These are phyloP conservation scores for Ptilonorhynchus violaceus DNA, from an alignment of 2,113 vertebrate genomes.

Conservation along the genomic window DNA sequence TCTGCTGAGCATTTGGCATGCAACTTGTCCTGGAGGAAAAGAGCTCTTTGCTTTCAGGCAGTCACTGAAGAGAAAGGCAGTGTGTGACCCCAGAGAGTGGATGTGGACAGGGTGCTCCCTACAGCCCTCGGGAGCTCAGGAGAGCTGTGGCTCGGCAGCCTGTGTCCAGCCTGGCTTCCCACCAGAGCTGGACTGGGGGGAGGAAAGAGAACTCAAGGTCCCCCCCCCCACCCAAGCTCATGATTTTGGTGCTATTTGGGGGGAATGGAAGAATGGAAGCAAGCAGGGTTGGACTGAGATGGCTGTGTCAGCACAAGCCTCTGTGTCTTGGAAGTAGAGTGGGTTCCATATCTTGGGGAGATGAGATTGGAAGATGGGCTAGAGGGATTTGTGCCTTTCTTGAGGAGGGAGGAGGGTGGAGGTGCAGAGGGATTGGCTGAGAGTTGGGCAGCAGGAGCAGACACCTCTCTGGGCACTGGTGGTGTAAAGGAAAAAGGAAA, in stretches of 20 bases:
- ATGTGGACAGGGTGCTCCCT: not conserved
- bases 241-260: not conserved
- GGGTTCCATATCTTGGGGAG: not conserved
- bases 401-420: not conserved
- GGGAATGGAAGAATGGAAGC: not conserved
- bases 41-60: not conserved
- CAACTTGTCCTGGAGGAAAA: not conserved
- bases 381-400: not conserved
- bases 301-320: not conserved
- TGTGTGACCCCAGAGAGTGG: not conserved
- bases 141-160: not conserved
- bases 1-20: not conserved
- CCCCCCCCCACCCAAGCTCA: accelerated
- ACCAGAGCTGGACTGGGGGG: not conserved
- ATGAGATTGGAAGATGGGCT: not conserved
- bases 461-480: not conserved
- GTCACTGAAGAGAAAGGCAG: not conserved
- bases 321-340: not conserved
- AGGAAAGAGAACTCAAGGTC: not conserved
- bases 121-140: accelerated
- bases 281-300: not conserved
- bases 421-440: not conserved
- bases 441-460: not conserved
- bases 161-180: not conserved
- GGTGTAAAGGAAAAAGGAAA: not conserved